phyloP scores from a whole-genome alignment of 2,797 vertebrate genomes.

The Lutjanus argentimaculatus region DNA sequence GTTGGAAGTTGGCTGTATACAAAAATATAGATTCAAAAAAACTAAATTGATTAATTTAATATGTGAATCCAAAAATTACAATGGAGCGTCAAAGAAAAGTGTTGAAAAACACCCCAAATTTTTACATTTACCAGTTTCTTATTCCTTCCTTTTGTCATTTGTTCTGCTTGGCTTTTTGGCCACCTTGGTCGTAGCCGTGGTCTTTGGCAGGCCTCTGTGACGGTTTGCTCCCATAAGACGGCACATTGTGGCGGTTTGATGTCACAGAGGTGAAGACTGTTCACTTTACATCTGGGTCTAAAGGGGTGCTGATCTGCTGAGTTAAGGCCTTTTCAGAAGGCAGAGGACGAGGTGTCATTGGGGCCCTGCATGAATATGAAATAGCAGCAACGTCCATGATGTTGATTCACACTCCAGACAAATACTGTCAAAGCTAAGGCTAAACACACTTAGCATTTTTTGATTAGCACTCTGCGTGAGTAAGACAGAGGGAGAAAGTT shows the following conservation, averaged over 20 bases:
- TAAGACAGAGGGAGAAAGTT: conserved; percentile 47
- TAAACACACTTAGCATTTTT: conserved; percentile 86
- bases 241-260: conserved; percentile 81
- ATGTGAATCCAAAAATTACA: too few relatives aligned
- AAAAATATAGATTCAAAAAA: too few relatives aligned
- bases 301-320: conserved; percentile 83
- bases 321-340: conserved; percentile 87
- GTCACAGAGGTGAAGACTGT: conserved; percentile 90
- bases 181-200: background rate
- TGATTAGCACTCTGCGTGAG: conserved; percentile 63
- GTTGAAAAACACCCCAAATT: background rate
- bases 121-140: background rate
- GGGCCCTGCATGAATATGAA: conserved; percentile 93
- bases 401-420: conserved; percentile 90
- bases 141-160: conserved; percentile 13
- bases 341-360: conserved; percentile 93
- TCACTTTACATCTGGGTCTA: conserved; percentile 89
- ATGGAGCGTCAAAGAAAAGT: background rate
- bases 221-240: conserved; percentile 66
- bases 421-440: conserved; percentile 87
- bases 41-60: too few relatives aligned
- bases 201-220: conserved; percentile 51
- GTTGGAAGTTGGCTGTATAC: too few relatives aligned
- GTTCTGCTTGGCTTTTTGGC: conserved; percentile 17
- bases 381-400: conserved; percentile 80